A percentile compares a stretch with the other conserved stretches of the same genome.
Evolutionary conservation across 2,888 invertebrate species (phyloP).

Genomic region (Fissipunctia ypsillon): DNA sequence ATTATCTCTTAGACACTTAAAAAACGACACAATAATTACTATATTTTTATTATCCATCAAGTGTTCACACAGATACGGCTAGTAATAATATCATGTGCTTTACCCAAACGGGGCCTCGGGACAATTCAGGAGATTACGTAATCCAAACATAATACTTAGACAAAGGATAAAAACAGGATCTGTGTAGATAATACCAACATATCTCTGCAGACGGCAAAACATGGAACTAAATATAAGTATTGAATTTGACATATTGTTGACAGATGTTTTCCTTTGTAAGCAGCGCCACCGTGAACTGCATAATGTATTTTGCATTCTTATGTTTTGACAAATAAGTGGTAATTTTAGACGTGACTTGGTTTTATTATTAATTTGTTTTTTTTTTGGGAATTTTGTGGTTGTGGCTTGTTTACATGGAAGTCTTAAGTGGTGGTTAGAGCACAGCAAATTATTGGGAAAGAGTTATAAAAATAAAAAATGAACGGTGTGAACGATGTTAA

Average conservation of each 20-base stretch:
- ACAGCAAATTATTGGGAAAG: not conserved
- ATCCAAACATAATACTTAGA: constrained; percentile 31
- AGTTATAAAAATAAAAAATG: no score
- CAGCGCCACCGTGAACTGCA: constrained; percentile 10
- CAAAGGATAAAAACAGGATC: constrained; percentile 58
- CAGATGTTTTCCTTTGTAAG: constrained; percentile 24
- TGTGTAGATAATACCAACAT: constrained; percentile 12
- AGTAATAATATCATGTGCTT: constrained; percentile 50
- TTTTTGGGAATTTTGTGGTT: not conserved
- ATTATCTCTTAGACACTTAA: not conserved
- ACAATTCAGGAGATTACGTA: constrained; percentile 66
- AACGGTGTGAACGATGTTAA: not conserved
- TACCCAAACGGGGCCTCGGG: constrained; percentile 56
- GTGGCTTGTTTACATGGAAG: not conserved
- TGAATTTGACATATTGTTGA: constrained; percentile 14
- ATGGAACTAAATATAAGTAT: constrained; percentile 2
- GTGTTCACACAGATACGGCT: constrained; percentile 38
- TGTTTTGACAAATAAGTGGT: constrained; percentile 35
- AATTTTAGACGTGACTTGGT: constrained; percentile 49
- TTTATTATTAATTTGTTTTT: not conserved
- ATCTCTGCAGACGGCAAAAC: not conserved
- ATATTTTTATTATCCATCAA: constrained; percentile 24
- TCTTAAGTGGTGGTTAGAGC: no score
- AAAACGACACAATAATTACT: constrained; percentile 30
- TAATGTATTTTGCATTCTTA: constrained; percentile 14